Evolutionary conservation across 2,888 invertebrate species (phyloP).

Genomic region (Mesorhabditis belari): DNA sequence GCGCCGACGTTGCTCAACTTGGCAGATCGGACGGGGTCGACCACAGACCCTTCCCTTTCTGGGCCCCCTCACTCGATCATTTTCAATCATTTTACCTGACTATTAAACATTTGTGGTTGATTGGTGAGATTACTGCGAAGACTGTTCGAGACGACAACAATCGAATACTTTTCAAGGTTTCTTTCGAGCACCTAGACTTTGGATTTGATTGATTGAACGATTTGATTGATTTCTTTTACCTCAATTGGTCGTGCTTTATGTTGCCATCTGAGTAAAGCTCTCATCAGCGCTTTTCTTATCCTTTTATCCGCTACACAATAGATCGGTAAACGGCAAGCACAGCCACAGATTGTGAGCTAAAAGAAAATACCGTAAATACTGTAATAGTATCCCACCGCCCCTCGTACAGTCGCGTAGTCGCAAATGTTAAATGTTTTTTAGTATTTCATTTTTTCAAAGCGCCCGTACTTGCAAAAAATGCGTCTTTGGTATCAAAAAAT

Average conservation of each 20-base stretch:
- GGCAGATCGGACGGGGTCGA: too few relatives aligned
- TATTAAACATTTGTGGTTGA: constrained; percentile 3
- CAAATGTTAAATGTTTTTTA: too few relatives aligned
- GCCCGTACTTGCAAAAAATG: too few relatives aligned
- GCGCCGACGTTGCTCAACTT: too few relatives aligned
- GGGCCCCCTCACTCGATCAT: background rate
- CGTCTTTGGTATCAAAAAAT: too few relatives aligned
- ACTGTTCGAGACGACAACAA: constrained; percentile 43
- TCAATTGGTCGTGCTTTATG: constrained; percentile 10
- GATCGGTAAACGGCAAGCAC: constrained; percentile 38
- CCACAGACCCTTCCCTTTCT: too few relatives aligned
- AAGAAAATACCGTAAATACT: constrained; percentile 5
- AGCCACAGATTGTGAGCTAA: constrained; percentile 38
- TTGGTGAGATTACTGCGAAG: constrained; percentile 38
- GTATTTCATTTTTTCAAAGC: too few relatives aligned
- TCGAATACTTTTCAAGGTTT: constrained; percentile 41
- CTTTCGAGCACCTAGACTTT: constrained; percentile 12
- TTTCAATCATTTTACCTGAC: constrained; percentile 1
- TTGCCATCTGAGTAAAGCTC: constrained; percentile 30
- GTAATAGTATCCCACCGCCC: too few relatives aligned
- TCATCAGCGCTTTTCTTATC: constrained; percentile 37
- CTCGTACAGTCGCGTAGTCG: too few relatives aligned
- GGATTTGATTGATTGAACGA: background rate
- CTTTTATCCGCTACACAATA: constrained; percentile 35
- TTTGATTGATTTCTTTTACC: background rate